phyloP scores from a whole-genome alignment of 2,797 vertebrate genomes.

The Thaleichthys pacificus region DNA sequence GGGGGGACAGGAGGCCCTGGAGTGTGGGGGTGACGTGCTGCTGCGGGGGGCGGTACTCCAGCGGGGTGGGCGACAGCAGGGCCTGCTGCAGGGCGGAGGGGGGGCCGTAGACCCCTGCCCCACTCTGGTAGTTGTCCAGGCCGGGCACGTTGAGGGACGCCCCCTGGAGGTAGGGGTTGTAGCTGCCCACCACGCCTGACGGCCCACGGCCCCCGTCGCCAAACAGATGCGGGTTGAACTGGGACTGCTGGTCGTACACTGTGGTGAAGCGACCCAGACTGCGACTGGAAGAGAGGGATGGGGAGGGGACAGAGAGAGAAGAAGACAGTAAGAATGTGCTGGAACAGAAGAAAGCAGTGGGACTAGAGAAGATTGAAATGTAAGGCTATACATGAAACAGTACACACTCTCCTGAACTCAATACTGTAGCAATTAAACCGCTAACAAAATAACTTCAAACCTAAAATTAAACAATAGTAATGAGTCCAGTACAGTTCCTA shows the following conservation, averaged over 20 bases:
- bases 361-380: too few relatives aligned
- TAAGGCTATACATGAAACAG: too few relatives aligned
- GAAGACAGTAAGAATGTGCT: constrained; percentile 4
- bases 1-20: constrained; percentile 94
- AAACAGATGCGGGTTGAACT: constrained; percentile 91
- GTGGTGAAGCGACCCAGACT: constrained; percentile 85
- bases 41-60: constrained; percentile 87
- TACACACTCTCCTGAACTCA: too few relatives aligned
- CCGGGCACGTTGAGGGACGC: constrained; percentile 87
- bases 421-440: too few relatives aligned
- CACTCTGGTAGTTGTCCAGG: constrained; percentile 84
- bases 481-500: too few relatives aligned
- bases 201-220: constrained; percentile 76
- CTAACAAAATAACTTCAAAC: neutral
- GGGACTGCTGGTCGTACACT: constrained; percentile 90
- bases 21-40: constrained; percentile 92
- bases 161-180: constrained; percentile 81
- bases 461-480: neutral
- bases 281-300: constrained; percentile 69
- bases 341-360: neutral
- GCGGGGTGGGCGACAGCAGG: constrained; percentile 91
- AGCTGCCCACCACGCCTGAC: constrained; percentile 69
- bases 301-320: constrained; percentile 5
- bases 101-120: constrained; percentile 75
- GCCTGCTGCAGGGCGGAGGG: constrained; percentile 94